Evolutionary conservation across 1,140 invertebrate genomes (phyloP).

Genomic region (Wasmannia auropunctata): DNA sequence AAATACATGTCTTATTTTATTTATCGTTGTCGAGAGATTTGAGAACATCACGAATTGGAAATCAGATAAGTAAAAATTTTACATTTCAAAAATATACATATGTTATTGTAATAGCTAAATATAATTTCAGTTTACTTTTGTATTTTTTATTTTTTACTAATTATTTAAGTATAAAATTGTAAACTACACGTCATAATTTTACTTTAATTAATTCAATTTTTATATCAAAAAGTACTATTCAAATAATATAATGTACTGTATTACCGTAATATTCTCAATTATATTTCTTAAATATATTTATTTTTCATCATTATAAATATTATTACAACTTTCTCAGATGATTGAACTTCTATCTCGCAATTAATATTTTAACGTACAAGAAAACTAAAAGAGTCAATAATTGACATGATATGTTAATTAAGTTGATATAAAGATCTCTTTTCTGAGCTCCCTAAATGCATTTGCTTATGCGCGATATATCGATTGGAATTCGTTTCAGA

Average conservation of each 20-base stretch:
- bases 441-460: background rate
- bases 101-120: background rate
- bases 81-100: background rate
- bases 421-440: background rate
- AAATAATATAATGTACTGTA: background rate
- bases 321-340: background rate
- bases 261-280: background rate
- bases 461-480: background rate
- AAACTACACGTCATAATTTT: background rate
- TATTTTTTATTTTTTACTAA: background rate
- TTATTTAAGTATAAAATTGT: background rate
- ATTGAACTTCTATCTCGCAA: background rate
- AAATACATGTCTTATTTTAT: background rate
- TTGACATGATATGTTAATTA: no score
- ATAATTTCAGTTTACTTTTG: background rate
- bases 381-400: background rate
- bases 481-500: background rate
- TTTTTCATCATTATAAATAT: background rate
- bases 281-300: background rate
- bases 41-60: background rate
- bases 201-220: background rate
- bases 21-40: background rate
- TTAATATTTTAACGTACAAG: background rate
- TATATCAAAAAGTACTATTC: background rate
- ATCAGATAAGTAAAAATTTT: background rate